Evolutionary conservation across 2,113 vertebrate genomes (phyloP), one percentile per base, ranked within the genome.

Genomic region (Bungarus multicinctus): DNA sequence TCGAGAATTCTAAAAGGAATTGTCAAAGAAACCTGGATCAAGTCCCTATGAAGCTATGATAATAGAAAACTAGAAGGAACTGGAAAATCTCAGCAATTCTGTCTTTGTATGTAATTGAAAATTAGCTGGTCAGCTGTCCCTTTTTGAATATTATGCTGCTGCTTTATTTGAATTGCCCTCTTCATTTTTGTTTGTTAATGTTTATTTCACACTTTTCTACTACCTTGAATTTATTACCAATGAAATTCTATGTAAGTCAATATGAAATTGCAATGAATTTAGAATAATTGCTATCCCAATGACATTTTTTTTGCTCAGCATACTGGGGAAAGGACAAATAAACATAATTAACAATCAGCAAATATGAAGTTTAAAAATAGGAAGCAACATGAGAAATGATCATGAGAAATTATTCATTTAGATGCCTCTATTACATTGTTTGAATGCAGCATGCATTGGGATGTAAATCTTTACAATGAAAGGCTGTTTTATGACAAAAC

Each of bases 311-410:
- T 47, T 0, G 39, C 95, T 95, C 93, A 20, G 93, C 57, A 92
- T 43, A 94, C 60, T 89, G 87, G 47, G 91, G 54, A 45, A 69
- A 95, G 96, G 30, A 3, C 53, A 95, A 89, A 90, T 47, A 47
- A 96, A 97, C 95, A 69, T 96, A 95, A 96, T 96, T 97, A 47
- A 47, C 96, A 96, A 96, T 94, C 55, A 95, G 85, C 95, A 60
- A 95, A 95, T 30, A 94, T 96, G 34, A 85, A 96, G 93, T 95
- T 97, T 97, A 96, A 96, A 96, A 94, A 89, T 97, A 96, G 96
- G 92, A 96, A 95, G 88, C 16, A 93, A 93, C 91, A 58, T 93
- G 87, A 95, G 89, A 93, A 95, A 96, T 95, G 50, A 85, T 90
- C 92, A 34, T 64, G 60, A 30, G 60, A 64, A 64, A 64, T 64